Percentiles rank a stretch among this genome's conserved stretches.
Evolutionary conservation across 2,888 invertebrate genomes (phyloP).

Genomic region (Apotomis betuletana): DNA sequence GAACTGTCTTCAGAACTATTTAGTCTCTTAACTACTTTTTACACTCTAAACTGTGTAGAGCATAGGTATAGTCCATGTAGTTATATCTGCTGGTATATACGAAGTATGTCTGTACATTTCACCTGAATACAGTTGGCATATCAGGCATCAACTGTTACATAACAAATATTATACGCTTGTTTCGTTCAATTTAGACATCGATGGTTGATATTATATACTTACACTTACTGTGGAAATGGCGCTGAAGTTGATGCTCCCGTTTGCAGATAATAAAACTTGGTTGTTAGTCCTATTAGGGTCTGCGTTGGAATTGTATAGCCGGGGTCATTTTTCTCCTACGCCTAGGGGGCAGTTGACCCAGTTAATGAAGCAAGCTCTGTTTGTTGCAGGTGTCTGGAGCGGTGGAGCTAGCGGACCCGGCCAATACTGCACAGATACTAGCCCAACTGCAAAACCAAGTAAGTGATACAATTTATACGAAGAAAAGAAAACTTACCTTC

Average conservation of each 20-base stretch:
- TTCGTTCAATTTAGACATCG: neutral
- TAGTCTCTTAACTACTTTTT: too few species aligned
- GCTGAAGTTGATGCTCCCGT: neutral
- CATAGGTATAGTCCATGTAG: too few species aligned
- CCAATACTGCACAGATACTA: slow-evolving; percentile 70
- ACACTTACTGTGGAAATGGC: neutral
- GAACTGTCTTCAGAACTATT: too few species aligned
- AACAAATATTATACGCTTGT: neutral
- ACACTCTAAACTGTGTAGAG: too few species aligned
- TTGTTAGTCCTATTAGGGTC: slow-evolving; percentile 1
- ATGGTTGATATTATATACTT: neutral
- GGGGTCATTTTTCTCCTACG: slow-evolving; percentile 15
- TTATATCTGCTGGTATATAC: too few species aligned
- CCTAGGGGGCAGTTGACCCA: slow-evolving; percentile 68
- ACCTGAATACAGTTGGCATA: neutral
- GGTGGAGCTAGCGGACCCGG: slow-evolving; percentile 71
- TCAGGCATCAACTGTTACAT: neutral
- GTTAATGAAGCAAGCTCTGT: slow-evolving; percentile 60
- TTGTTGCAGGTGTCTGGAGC: slow-evolving; percentile 77
- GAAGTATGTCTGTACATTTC: neutral
- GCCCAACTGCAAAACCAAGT: slow-evolving; percentile 72
- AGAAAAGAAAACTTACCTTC: neutral
- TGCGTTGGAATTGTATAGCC: neutral
- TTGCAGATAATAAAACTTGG: slow-evolving; percentile 3
- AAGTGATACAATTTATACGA: slow-evolving; percentile 50